phyloP scores from a whole-genome alignment of 2,113 vertebrate species.

The Capricornis sumatraensis region DNA sequence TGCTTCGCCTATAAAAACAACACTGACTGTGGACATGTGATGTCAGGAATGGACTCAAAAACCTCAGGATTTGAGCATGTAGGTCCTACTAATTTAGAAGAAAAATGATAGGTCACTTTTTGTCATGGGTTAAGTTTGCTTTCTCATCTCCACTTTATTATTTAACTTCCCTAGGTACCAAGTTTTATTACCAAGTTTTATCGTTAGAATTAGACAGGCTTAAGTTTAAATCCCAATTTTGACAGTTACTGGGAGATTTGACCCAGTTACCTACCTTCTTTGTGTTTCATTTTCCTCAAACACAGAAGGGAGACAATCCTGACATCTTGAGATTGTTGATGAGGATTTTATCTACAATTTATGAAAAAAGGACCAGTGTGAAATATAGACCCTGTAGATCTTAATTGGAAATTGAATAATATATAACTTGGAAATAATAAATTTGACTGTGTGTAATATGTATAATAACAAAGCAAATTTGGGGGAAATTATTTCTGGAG shows the following conservation, averaged over 20 bases:
- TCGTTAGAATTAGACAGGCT: background rate
- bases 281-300: background rate
- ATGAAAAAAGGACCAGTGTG: background rate
- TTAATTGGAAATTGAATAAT: conserved; percentile 20
- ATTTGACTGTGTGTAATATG: background rate
- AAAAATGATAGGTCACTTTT: background rate
- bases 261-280: background rate
- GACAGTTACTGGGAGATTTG: background rate
- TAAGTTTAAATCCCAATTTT: background rate
- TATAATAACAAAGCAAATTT: background rate
- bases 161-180: background rate
- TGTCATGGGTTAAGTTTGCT: background rate
- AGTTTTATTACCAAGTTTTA: background rate
- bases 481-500: background rate
- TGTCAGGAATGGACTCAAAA: background rate
- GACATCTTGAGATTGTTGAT: background rate
- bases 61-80: background rate
- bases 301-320: background rate
- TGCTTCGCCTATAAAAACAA: background rate
- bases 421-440: background rate
- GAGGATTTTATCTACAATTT: background rate
- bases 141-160: background rate
- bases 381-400: background rate
- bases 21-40: background rate
- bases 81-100: background rate